Percentiles rank a stretch among this genome's conserved stretches.
Evolutionary conservation across 2,113 vertebrate species (phyloP).

Genomic region (Telmatochromis sp.): DNA sequence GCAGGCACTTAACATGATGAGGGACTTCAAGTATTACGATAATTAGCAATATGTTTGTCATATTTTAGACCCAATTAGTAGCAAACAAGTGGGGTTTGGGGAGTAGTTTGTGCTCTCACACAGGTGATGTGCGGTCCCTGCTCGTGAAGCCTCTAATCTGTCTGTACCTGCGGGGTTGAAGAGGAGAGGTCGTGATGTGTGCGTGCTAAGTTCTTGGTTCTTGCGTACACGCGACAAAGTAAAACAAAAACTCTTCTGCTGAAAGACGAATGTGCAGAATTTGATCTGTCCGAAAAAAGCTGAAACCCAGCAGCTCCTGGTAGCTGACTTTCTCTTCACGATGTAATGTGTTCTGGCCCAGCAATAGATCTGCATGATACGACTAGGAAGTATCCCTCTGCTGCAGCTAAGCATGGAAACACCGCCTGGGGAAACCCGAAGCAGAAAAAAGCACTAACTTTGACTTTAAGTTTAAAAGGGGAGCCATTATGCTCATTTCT

Average conservation of each 20-base stretch:
- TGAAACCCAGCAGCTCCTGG: neutral
- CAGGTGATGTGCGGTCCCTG: neutral
- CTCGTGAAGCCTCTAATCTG: neutral
- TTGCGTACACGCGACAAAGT: neutral
- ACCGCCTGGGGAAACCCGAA: neutral
- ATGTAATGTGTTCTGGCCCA: neutral
- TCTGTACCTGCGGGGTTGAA: neutral
- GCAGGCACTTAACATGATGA: neutral
- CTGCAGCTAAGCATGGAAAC: neutral
- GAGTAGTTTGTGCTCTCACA: neutral
- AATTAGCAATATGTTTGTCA: neutral
- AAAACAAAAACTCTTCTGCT: neutral
- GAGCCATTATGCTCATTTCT: neutral
- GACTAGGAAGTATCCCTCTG: neutral
- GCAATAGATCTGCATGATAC: neutral
- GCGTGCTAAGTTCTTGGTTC: neutral
- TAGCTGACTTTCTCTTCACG: neutral
- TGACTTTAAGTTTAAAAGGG: neutral
- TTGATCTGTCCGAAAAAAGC: accelerated
- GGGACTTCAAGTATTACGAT: neutral
- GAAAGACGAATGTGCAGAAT: neutral
- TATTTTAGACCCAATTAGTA: neutral
- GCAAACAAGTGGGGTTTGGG: neutral
- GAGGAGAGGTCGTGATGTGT: neutral
- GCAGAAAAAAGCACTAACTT: neutral